Base-by-base conservation (phyloP, 2,797 vertebrate genomes). In the Lepilemur septentrionalis region DNA sequence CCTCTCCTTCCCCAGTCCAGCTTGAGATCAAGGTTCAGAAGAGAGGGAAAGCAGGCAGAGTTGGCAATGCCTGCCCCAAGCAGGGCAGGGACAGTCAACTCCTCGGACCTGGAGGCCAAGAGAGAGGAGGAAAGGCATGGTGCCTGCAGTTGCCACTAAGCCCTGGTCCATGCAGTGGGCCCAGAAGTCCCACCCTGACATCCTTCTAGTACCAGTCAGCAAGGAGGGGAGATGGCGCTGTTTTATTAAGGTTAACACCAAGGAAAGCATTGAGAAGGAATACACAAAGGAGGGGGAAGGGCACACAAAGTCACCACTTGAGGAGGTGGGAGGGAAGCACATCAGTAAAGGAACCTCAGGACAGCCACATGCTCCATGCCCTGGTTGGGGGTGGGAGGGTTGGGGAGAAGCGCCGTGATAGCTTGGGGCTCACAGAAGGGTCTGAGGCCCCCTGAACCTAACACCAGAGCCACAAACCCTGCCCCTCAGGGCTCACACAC, bases 171-270 rank as follows among this genome's bases (percentile, higher is more conserved):
- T 65, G 69, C 80, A 95, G 69, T 65, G 72, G 52, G 32, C 94
- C 90, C 84, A 84, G 76, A 89, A 92, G 72, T 78, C 84, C 91
- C 93, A 87, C 93, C 94, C 94, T 85, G 67, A 95, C 65, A 65
- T 61, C 30, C 69, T 48, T 59, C 89, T 96, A 79, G 85, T 88
- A 97, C 90, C 96, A 98, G 94, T 95, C 96, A 95, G 95, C 96
- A 96, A 98, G 89, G 92, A 96, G 92, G 96, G 97, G 87, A 97
- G 96, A 97, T 97, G 97, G 97, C 7, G 7, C 95, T 90, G 96
- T 97, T 98, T 98, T 98, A 98, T 98, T 97, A 96, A 97, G 91
- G 78, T 97, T 97, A 96, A 97, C 96, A 97, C 81, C 91, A 93
- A 97, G 90, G 90, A 97, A 97, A 98, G 96, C 96, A 94, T 55